phyloP scores from a whole-genome alignment of 2,797 vertebrate genomes.

The Neosilurus mollespiculum region DNA sequence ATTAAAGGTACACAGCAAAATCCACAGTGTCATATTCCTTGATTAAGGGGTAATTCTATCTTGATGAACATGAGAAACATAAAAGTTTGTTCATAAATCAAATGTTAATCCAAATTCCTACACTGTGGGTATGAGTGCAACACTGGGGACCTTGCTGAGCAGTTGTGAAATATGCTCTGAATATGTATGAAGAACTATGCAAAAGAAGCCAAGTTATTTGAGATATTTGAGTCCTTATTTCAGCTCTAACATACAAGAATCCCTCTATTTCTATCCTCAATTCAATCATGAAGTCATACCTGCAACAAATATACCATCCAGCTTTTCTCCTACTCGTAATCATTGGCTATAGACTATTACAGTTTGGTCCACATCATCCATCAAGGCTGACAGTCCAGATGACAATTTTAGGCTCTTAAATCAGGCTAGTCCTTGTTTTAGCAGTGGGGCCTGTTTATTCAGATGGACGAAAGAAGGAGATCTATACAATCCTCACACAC shows the following conservation, averaged over 20 bases:
- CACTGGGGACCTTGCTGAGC: slow-evolving; percentile 18
- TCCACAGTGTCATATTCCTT: background rate
- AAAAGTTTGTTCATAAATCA: slow-evolving; percentile 4
- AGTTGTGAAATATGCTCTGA: background rate
- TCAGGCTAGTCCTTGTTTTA: background rate
- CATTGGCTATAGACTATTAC: slow-evolving; percentile 20
- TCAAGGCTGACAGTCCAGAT: background rate
- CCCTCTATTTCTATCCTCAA: background rate
- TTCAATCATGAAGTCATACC: slow-evolving; percentile 8
- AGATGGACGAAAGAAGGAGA: slow-evolving; percentile 25
- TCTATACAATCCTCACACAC: slow-evolving; percentile 22
- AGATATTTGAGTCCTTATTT: slow-evolving; percentile 31
- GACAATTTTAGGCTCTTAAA: background rate
- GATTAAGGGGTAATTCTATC: slow-evolving; percentile 1
- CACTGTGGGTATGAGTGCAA: background rate
- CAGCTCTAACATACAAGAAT: slow-evolving; percentile 31
- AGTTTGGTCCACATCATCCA: slow-evolving; percentile 34
- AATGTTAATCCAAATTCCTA: slow-evolving; percentile 1
- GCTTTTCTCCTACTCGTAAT: slow-evolving; percentile 20
- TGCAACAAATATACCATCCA: slow-evolving; percentile 11
- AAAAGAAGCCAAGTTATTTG: slow-evolving; percentile 14
- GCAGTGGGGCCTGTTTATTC: background rate
- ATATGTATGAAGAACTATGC: slow-evolving; percentile 23
- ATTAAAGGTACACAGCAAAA: slow-evolving; percentile 15
- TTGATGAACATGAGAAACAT: background rate